phyloP scores from a whole-genome alignment of 2,888 invertebrate species.

The Cheilosia vulpina region DNA sequence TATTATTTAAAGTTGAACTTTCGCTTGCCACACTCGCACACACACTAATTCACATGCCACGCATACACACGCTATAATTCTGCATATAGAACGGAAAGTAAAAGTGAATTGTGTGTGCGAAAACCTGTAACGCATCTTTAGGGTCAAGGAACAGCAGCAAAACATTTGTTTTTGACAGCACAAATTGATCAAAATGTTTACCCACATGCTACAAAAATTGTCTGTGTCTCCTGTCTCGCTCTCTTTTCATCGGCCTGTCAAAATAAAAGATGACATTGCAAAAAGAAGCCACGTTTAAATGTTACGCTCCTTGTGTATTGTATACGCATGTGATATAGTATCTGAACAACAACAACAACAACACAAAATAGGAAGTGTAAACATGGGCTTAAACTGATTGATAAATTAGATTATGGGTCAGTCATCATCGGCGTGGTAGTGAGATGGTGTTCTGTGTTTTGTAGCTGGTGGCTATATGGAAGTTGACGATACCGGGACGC shows the following conservation, averaged over 20 bases:
- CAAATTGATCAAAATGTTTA: slow-evolving; percentile 65
- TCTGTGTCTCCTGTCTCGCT: slow-evolving; percentile 2
- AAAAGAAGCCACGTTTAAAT: slow-evolving; percentile 50
- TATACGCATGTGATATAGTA: slow-evolving; percentile 22
- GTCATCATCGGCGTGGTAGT: slow-evolving; percentile 43
- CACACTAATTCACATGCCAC: slow-evolving; percentile 1
- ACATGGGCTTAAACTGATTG: slow-evolving; percentile 75
- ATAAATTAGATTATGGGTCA: slow-evolving; percentile 75
- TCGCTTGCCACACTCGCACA: slow-evolving; percentile 60
- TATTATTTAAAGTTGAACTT: slow-evolving; percentile 84
- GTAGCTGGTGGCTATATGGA: slow-evolving; percentile 60
- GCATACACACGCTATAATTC: slow-evolving; percentile 41
- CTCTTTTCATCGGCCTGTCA: slow-evolving; percentile 50
- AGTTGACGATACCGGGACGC: slow-evolving; percentile 34
- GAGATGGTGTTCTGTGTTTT: slow-evolving; percentile 47
- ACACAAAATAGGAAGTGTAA: slow-evolving; percentile 69
- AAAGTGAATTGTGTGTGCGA: slow-evolving; percentile 74
- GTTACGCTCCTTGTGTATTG: slow-evolving; percentile 32
- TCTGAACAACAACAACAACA: slow-evolving; percentile 32
- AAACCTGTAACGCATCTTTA: slow-evolving; percentile 75
- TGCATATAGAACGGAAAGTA: slow-evolving; percentile 71
- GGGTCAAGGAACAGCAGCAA: slow-evolving; percentile 71
- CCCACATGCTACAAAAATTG: slow-evolving; percentile 36
- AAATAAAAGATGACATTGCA: slow-evolving; percentile 75
- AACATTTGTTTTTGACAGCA: slow-evolving; percentile 54